Evolutionary conservation across 2,888 invertebrate species (phyloP), one percentile per base, ranked within the genome.

Genomic region (Cosmopolites sordidus): DNA sequence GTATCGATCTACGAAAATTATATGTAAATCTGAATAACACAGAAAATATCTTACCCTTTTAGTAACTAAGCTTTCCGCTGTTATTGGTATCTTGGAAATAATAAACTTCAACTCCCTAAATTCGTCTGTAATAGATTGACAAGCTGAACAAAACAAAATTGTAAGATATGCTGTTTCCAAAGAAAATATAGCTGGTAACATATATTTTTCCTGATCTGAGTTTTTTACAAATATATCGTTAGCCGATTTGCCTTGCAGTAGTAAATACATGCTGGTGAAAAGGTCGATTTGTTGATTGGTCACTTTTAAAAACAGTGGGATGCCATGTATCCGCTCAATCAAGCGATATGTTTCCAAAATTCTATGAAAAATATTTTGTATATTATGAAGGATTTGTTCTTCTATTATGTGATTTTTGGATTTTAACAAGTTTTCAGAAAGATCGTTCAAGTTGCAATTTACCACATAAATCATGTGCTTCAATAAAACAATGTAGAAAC

Each of bases 251-350:
- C 50, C 50, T 12, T 30, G 17, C 8, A 43, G 27, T 1, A 50
- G 8, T 39, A 60, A 57, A 56, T 61, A 62, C 15, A 60, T 43
- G 16, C 47, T 56, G 45, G 55, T 54, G 37, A 64, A 64, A 22
- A 62, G 58, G 15, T 52, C 54, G n/a, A 64, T 54, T 44, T 61
- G 60, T 47, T 60, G 60, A 52, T 54, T 61, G 1, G 58, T 41
- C 14, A 60, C 54, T 29, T 58, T 59, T 16, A 64, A 38, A 37
- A 61, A 40, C 22, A 64, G 17, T n/a, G 60, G 59, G n/a, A 64
- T 15, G 15, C 60, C 60, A 45, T 55, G 59, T 18, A 64, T 54
- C 16, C 42, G 43, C 47, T 60, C 58, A 16, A 60, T 44, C 37
- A 60, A 51, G 42, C 48, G 51, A n/a, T 39, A 51, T 15, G 56